Evolutionary conservation across 2,113 vertebrate genomes (phyloP), one percentile per base, ranked within the genome.

Genomic region (Cygnus buccinator): DNA sequence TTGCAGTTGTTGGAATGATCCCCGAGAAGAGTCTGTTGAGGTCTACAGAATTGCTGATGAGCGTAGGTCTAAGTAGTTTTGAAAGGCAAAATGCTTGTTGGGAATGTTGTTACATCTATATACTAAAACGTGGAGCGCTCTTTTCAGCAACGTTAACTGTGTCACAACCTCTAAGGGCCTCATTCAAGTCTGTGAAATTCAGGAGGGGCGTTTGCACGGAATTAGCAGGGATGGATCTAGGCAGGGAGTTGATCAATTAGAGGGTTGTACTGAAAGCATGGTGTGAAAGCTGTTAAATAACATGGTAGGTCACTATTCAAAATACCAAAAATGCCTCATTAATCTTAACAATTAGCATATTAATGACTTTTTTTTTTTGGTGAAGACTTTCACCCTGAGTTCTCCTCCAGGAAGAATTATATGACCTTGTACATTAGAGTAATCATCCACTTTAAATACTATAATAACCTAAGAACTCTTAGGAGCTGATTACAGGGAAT

Each of bases 401-500:
- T 94, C 33, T 86, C n/a, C 50, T 92, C 39, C 35, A 75, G 77
- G 44, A 87, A 81, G 80, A 87, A 67, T 89, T 55, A 43, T 10
- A 15, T 39, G 26, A 58, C 76, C 41, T 78, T 72, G 33, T 84
- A 61, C 35, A 81, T 84, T 89, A 74, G 50, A 74, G 50, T 80
- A 86, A 81, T 93, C 41, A 57, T 68, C 1, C 1, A 16, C 68
- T 88, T 84, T 46, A 89, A 80, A 52, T 78, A 23, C 43, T 78
- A 0, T 84, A 91, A 87, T 63, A 92, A 21, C 20, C 76, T 68
- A 39, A 77, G 52, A 93, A 81, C 68, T 89, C 86, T 67, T 87
- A 81, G 73, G 77, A 92, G 25, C 52, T 84, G 86, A 94, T 96
- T 92, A 68, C 52, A 65, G 39, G 33, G 41, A 73, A 21, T 46